Conservation (phyloP, 2,113 vertebrate species). For the Apaloderma vittatum region DNA sequence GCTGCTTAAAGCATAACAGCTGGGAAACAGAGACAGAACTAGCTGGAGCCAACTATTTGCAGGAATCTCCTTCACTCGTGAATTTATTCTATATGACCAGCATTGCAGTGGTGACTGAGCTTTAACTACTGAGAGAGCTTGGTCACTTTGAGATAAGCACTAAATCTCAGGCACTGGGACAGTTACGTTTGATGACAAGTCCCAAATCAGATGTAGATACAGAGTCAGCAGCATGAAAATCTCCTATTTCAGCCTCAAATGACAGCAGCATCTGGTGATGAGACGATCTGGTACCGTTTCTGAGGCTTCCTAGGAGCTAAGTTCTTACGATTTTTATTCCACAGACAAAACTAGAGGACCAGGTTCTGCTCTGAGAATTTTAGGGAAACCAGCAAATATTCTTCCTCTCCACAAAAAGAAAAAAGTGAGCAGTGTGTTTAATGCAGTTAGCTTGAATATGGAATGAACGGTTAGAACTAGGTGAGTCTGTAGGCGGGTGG, state of each 20-base stretch:
- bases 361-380: not conserved
- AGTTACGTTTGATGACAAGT: not conserved
- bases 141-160: not conserved
- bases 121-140: not conserved
- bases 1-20: not conserved
- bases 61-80: not conserved
- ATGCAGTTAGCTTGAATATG: not conserved
- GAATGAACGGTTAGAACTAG: not conserved
- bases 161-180: not conserved
- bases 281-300: not conserved
- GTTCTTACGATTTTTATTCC: not conserved
- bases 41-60: not conserved
- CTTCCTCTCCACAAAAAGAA: not conserved
- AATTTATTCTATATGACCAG: not conserved
- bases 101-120: not conserved
- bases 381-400: not conserved
- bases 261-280: not conserved
- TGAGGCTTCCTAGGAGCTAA: not conserved
- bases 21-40: not conserved
- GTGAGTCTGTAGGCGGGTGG: not conserved
- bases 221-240: not conserved
- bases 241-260: not conserved
- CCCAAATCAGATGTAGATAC: not conserved
- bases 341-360: not conserved
- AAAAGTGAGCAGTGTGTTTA: not conserved